Conservation (phyloP, 2,797 vertebrate species). For the Linurgus olivaceus region DNA sequence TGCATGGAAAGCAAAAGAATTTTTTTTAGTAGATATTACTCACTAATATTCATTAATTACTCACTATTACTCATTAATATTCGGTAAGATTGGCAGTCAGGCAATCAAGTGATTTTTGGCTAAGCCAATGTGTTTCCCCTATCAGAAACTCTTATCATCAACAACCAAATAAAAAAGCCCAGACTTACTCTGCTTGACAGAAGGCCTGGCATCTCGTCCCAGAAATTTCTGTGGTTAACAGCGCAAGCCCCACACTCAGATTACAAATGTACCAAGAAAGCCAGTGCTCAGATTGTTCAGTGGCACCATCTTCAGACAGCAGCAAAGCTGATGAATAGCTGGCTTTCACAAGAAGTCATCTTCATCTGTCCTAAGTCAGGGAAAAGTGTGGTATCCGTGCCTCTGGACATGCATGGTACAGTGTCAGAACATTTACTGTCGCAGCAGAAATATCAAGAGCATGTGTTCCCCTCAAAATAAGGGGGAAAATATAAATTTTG, state of each 20-base stretch:
- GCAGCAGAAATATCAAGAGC: background rate
- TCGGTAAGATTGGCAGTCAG: background rate
- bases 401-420: background rate
- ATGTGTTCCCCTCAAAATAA: background rate
- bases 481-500: background rate
- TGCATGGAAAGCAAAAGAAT: background rate
- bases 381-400: background rate
- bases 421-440: background rate
- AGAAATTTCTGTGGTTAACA: background rate
- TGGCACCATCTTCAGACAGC: conserved; percentile 27
- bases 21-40: background rate
- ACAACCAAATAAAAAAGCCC: background rate
- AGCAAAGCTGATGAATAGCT: background rate
- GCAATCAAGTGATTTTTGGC: background rate
- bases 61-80: background rate
- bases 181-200: background rate
- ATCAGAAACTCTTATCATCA: background rate
- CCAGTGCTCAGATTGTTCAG: background rate
- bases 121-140: background rate
- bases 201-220: background rate
- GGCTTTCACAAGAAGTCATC: background rate
- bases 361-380: background rate
- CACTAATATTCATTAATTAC: background rate
- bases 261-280: background rate
- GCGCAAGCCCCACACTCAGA: background rate